Percentiles rank a stretch among this genome's conserved stretches.
Conservation (phyloP, 2,888 invertebrate genomes). For the Himalopsyche anomala region DNA sequence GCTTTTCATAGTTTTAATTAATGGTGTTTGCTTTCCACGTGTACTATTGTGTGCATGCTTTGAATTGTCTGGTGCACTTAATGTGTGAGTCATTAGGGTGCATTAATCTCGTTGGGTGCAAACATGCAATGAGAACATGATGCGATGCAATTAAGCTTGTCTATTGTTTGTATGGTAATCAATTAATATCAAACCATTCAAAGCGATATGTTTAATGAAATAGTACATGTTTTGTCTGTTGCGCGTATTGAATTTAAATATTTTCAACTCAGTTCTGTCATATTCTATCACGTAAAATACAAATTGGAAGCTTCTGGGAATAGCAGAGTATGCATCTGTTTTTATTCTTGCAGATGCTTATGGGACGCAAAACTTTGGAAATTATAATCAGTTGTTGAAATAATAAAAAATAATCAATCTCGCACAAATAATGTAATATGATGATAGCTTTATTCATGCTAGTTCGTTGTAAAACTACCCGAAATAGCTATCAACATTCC, state of each 20-base stretch:
- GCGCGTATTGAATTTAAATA: neutral
- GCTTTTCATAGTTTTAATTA: constrained; percentile 6
- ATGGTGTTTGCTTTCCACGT: neutral
- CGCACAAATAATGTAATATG: no score
- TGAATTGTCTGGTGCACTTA: neutral
- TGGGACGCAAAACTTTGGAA: no score
- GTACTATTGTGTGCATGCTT: neutral
- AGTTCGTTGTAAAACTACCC: no score
- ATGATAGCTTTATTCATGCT: no score
- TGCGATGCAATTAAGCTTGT: neutral
- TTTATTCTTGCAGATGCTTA: no score
- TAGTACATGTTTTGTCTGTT: neutral
- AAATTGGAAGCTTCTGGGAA: no score
- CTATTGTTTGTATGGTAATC: neutral
- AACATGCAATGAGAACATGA: neutral
- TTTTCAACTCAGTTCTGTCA: neutral
- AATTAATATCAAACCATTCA: neutral
- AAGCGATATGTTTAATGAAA: neutral
- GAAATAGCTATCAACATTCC: no score
- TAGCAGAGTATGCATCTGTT: no score
- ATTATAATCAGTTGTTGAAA: no score
- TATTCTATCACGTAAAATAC: no score
- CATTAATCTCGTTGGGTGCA: neutral
- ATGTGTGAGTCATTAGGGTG: neutral
- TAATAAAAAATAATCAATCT: no score